Percentiles rank a stretch among this genome's conserved stretches.
Evolutionary conservation across 2,113 vertebrate genomes (phyloP).

Genomic region (Daphoenositta chrysoptera): DNA sequence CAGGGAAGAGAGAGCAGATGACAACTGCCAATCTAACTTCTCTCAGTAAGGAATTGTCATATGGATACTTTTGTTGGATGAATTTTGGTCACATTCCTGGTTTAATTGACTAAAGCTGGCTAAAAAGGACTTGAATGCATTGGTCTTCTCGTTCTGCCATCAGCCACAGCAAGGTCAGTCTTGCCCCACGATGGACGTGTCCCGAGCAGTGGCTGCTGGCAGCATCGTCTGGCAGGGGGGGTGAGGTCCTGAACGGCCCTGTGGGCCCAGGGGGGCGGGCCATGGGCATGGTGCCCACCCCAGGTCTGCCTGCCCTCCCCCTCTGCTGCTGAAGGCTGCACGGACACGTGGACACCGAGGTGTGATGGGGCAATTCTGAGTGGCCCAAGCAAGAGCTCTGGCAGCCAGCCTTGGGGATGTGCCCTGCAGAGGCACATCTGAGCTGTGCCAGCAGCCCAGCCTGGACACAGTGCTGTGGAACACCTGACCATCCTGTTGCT

Average conservation of each 20-base stretch:
- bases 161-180: neutral
- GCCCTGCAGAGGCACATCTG: neutral
- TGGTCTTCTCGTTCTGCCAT: neutral
- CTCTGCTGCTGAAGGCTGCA: neutral
- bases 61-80: neutral
- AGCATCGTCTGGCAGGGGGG: neutral
- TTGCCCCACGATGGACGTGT: neutral
- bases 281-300: neutral
- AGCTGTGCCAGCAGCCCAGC: neutral
- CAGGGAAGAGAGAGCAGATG: neutral
- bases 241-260: neutral
- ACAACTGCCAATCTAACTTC: neutral
- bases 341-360: accelerated
- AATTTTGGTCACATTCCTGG: neutral
- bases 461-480: neutral
- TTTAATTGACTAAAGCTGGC: neutral
- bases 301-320: accelerated
- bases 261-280: neutral
- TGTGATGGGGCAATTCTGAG: neutral
- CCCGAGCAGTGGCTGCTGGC: neutral
- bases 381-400: neutral
- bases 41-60: neutral
- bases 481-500: too few species aligned
- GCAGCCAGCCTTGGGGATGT: neutral
- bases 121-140: neutral